These are phyloP conservation scores for Morinoia aosen DNA, from an alignment of 2,888 invertebrate species.

Conservation along the genomic window DNA sequence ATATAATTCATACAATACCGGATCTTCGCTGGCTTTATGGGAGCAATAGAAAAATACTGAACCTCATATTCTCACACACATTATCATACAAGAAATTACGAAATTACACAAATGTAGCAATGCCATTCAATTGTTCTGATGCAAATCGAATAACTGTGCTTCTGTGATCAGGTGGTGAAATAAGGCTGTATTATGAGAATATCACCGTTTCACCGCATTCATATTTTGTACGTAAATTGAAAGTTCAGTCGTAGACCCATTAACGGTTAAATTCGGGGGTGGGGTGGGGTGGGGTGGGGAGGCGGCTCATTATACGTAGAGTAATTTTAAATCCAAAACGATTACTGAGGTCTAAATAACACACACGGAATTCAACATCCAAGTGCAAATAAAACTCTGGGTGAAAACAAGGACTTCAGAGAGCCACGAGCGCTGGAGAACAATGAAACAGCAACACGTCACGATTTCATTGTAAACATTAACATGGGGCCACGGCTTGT, in stretches of 20 bases:
- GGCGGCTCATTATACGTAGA: no score
- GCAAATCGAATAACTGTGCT: no score
- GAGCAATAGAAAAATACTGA: not conserved
- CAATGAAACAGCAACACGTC: not conserved
- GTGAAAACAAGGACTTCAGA: not conserved
- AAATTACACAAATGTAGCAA: no score
- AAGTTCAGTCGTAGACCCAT: no score
- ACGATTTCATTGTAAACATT: not conserved
- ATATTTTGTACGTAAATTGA: no score
- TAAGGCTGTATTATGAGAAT: not conserved
- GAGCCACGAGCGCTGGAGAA: not conserved
- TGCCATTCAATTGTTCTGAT: no score
- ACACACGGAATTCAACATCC: not conserved
- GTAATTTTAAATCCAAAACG: not conserved
- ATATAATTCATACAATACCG: not conserved
- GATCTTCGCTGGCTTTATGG: not conserved
- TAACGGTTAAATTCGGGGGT: no score
- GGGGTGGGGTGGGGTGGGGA: no score
- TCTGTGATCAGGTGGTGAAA: not conserved
- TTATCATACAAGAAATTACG: no score
- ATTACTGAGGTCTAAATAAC: not conserved
- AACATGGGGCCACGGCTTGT: not conserved
- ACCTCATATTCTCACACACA: not conserved
- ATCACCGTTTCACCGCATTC: no score
- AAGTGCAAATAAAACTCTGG: not conserved